Base-by-base conservation (phyloP, 2,113 vertebrate genomes). In the Odocoileus virginianus region DNA sequence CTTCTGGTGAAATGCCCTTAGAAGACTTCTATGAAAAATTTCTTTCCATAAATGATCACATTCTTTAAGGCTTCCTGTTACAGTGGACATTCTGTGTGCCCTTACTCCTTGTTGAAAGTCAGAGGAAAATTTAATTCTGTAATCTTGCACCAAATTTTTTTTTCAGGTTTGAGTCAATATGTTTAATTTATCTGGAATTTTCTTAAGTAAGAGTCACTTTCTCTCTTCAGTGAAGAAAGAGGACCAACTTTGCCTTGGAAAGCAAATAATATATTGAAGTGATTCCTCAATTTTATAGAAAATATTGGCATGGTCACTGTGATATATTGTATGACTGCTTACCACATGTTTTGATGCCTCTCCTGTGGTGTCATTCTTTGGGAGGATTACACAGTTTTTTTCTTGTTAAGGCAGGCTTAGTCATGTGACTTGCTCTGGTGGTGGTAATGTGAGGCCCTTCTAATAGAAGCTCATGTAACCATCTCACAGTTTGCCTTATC, bases 1-100 rank as follows among this genome's bases (percentile, higher is more conserved):
- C 57, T 83, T 94, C 88, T 0, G 8, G 55, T 84, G 57, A 97
- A 96, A 94, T 97, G 28, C 19, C 52, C 47, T 74, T 89, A 93
- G 40, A 55, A 83, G 85, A 88, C 52, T 30, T 93, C 58, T 55
- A 16, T 85, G 61, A 30, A 89, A 94, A 95, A 57, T 43, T 95
- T 91, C 10, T 64, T 93, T 79, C n/a, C 15, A 47, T 54, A 89
- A 83, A 74, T 74, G 83, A 91, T 50, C 23, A 71, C 23, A 21
- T 85, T 71, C 19, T 95, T 92, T 84, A 83, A 92, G 95, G 9
- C 87, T 94, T 57, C 83, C 58, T 27, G 12, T 87, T 43, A 82
- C 3, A 54, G 4, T 52, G 40, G 74, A 14, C n/a, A 23, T 79
- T 78, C 28, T 92, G 10, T 78, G 78, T 89, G 14, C 40, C 87